These are phyloP conservation scores for Syrista parreyssii DNA, from an alignment of 2,888 invertebrate species.

Conservation along the genomic window DNA sequence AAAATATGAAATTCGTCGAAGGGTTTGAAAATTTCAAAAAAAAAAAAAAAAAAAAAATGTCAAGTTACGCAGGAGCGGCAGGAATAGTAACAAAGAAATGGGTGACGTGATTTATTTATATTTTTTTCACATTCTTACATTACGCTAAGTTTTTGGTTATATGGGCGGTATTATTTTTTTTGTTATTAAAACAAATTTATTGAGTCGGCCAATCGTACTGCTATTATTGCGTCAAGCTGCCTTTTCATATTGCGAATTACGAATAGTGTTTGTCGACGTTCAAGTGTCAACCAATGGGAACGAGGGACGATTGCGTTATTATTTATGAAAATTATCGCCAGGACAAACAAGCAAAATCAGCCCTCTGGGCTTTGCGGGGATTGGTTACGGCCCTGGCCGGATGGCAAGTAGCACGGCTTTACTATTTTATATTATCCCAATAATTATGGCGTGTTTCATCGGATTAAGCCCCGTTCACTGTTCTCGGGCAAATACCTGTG, in stretches of 20 bases:
- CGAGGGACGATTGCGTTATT: neutral
- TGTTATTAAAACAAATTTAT: neutral
- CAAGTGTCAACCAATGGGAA: neutral
- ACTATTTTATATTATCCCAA: slow-evolving; percentile 27
- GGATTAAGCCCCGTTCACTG: slow-evolving; percentile 19
- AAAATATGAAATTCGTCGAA: neutral
- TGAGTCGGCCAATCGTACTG: neutral
- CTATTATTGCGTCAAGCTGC: neutral
- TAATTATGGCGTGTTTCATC: slow-evolving; percentile 24
- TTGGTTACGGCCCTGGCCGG: neutral
- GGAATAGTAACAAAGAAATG: neutral
- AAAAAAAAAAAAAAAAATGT: no score
- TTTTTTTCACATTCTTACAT: neutral
- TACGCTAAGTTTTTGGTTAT: neutral
- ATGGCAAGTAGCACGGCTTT: slow-evolving; percentile 5
- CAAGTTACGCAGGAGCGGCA: neutral
- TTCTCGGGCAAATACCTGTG: slow-evolving; percentile 19
- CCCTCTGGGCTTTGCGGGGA: slow-evolving; percentile 8
- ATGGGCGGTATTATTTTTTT: neutral
- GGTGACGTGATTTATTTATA: neutral
- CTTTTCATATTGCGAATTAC: neutral
- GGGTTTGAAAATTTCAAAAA: neutral
- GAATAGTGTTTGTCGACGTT: neutral
- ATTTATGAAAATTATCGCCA: slow-evolving; percentile 13
- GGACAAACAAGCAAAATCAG: slow-evolving; percentile 17